Base-by-base conservation (phyloP, 2,797 vertebrate genomes). In the Hozukius guyotensis region DNA sequence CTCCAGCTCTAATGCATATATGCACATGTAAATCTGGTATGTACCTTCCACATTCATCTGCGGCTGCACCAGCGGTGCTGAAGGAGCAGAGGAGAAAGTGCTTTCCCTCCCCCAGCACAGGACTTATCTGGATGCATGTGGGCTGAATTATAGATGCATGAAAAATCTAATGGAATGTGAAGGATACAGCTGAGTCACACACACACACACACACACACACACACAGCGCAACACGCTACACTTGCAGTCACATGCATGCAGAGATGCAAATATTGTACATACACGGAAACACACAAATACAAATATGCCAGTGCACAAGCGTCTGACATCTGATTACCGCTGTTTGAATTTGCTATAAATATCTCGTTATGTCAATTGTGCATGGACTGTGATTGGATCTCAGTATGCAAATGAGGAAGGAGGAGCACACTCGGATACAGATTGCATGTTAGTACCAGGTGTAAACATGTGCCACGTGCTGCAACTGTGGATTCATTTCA, bases 101-200 rank as follows among this genome's bases (percentile, higher is more conserved):
- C 34, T 27, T 34, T 79, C 66, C 63, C 64, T 80, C 78, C 80
- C 80, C 60, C 83, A 55, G 77, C 32, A 10, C 70, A 57, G 63
- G 36, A 78, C 46, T 18, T 53, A 11, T 87, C 61, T 82, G 72
- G 53, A 77, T 85, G 64, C 81, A 83, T 84, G 88, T 87, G 80
- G 79, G 83, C 82, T 84, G 70, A 56, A 86, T 90, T 92, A 88
- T 64, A 80, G 81, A 90, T 88, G 86, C 87, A 88, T 88, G 87
- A 93, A 64, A 87, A 86, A 46, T 34, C 36, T 62, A 87, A 92
- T 92, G 77, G 72, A 85, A 83, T 83, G 72, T 72, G 82, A 92
- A 83, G 72, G 85, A 83, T 82, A 84, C 81, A 90, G 91, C 88
- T 90, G 92, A 89, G 85, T 78, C 82, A 67, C 78, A 68, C 72